Evolutionary conservation across 2,113 vertebrate species (phyloP).

Genomic region (Dinomys branickii): DNA sequence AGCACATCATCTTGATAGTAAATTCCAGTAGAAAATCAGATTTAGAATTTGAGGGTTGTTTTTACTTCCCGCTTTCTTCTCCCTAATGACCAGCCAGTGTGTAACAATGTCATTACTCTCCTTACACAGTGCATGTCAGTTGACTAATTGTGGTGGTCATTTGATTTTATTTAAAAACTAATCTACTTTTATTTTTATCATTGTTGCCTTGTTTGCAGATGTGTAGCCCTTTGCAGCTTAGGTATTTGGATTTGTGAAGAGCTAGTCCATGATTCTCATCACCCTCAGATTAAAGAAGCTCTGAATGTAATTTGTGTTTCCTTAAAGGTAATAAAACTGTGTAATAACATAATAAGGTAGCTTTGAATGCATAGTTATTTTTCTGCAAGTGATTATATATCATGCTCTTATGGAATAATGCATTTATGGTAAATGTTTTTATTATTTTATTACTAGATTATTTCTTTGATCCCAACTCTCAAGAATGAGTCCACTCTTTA

Average conservation of each 20-base stretch:
- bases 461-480: constrained; percentile 39
- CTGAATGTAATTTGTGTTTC: constrained; percentile 98
- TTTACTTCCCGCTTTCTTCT: neutral
- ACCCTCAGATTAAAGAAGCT: constrained; percentile 98
- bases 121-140: neutral
- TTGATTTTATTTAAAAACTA: constrained; percentile 38
- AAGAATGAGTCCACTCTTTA: constrained; percentile 35
- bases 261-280: constrained; percentile 93
- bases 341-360: constrained; percentile 26
- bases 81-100: neutral
- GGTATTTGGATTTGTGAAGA: constrained; percentile 99
- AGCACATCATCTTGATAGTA: neutral
- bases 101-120: neutral
- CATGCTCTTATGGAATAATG: neutral
- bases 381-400: constrained; percentile 35
- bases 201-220: constrained; percentile 87
- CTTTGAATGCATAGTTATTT: constrained; percentile 6
- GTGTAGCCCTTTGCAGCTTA: constrained; percentile 98
- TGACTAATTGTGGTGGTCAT: neutral
- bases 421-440: constrained; percentile 13
- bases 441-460: constrained; percentile 49
- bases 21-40: constrained; percentile 27
- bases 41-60: neutral
- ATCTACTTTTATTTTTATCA: constrained; percentile 23
- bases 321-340: constrained; percentile 91